Evolutionary conservation across 2,113 vertebrate genomes (phyloP).

Genomic region (rabbit (Oryctolagus cuniculus)): mOryCun1.1 NC_091432.1:153285501-153286000

Average conservation of each 20-base stretch:
- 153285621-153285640: not conserved
- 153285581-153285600: not conserved
- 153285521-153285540: not conserved
- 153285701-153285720: not conserved
- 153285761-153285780: not conserved
- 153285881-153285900: not conserved
- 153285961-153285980: too few relatives aligned
- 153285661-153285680: not conserved
- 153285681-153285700: not conserved
- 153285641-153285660: not conserved
- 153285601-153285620: not conserved
- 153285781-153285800: not conserved
- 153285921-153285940: too few relatives aligned
- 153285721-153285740: not conserved
- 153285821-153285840: not conserved
- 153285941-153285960: too few relatives aligned
- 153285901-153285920: not conserved
- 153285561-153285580: not conserved
- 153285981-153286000: too few relatives aligned
- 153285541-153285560: not conserved
- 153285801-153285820: not conserved
- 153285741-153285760: not conserved
- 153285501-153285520: not conserved
- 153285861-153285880: not conserved
- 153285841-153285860: not conserved